A percentile compares a stretch with the other conserved stretches of the same genome.
Conservation (phyloP, 2,888 invertebrate species). For the Euplagia quadripunctaria region DNA sequence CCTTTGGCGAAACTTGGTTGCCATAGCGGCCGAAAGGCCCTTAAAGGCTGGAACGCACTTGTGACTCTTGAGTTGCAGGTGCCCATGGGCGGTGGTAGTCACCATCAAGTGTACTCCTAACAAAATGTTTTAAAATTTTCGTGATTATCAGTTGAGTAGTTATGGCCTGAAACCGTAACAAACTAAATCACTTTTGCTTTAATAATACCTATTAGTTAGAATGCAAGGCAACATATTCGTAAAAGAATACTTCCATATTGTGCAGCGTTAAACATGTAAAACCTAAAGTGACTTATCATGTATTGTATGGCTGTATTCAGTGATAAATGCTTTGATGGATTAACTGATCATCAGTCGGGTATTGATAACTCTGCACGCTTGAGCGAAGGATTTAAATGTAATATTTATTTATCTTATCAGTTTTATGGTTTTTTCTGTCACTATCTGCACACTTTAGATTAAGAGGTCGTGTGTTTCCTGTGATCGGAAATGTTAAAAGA, state of each 20-base stretch:
- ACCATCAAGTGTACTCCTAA: no score
- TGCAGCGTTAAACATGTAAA: neutral
- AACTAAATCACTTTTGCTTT: no score
- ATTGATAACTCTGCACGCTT: neutral
- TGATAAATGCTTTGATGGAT: slow-evolving; percentile 6
- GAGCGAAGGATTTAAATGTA: slow-evolving; percentile 2
- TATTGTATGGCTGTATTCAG: neutral
- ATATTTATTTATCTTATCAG: slow-evolving; percentile 1
- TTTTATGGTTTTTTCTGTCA: slow-evolving; percentile 1
- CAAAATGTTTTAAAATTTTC: no score
- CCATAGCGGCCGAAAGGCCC: no score
- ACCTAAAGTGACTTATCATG: neutral
- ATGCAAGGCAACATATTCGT: neutral
- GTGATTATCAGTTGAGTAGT: no score
- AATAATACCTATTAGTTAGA: no score
- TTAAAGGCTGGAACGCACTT: no score
- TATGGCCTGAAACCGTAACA: no score
- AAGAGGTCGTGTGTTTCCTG: neutral
- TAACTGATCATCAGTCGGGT: slow-evolving; percentile 3
- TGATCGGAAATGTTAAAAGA: neutral
- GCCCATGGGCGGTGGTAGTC: no score
- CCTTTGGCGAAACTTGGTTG: no score
- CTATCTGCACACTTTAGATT: neutral
- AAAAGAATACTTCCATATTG: neutral
- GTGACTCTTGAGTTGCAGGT: no score